Evolutionary conservation across 2,888 invertebrate genomes (phyloP), one percentile per base, ranked within the genome.

Genomic region (Rapana venosa): DNA sequence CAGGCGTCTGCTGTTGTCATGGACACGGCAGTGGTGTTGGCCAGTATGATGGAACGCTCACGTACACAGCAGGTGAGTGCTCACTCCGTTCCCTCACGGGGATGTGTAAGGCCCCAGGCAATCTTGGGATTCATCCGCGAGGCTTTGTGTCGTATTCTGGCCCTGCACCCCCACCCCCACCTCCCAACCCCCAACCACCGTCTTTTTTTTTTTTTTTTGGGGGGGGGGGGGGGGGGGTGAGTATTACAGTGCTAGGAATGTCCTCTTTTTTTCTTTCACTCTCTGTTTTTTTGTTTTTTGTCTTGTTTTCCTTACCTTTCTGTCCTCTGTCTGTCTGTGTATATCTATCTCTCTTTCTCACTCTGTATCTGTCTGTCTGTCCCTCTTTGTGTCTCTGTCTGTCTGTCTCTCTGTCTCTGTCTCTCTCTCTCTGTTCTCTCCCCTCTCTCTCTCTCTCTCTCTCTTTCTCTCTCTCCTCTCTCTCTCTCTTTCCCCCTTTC

Each of bases 1-100:
- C 56, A 83, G 83, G 83, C 47, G 22, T 83, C 83, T 47, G 83
- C 47, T n/a, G 83, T 83, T 47, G 83, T 47, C 47, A 47, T 83
- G 56, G 83, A 83, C 26, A 47, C 83, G n/a, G 56, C 83, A 0
- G 83, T 83, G 4, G 83, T 47, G 8, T 11, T 83, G 36, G 83
- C 83, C 26, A 47, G 83, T 26, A 26, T 83, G 11, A 13, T 83
- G 36, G 83, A 83, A 83, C 47, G 47, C 83, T 35, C 35, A 0
- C 4, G 32, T 81, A 20, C 79, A 32, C 79, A 81, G 77, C 32
- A 17, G 36, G 22, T 74, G 32, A 70, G 32, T 30, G 87, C 32
- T 11, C 17, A n/a, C 13, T 22, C n/a, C 30, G 26, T 56, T 58
- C 36, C 17, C 13, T 61, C 11, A 58, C 11, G 13, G 56, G n/a